Conservation (phyloP, 2,113 vertebrate species). For the Chauna torquata region DNA sequence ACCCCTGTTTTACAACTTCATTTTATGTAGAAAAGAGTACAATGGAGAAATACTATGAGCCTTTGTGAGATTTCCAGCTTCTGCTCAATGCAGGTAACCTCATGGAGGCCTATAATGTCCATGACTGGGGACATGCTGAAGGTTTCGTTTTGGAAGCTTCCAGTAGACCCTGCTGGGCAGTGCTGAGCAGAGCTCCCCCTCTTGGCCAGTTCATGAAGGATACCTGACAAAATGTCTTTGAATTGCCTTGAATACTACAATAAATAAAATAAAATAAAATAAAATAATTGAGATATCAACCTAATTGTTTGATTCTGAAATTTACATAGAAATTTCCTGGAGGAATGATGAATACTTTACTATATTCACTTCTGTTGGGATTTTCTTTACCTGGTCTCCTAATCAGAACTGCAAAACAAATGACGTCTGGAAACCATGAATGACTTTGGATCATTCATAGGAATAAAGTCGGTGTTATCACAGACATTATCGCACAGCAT, state of each 20-base stretch:
- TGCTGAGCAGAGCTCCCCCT: background rate
- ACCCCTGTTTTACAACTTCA: background rate
- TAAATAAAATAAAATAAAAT: no score
- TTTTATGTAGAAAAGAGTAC: background rate
- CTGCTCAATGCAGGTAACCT: background rate
- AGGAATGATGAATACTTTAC: background rate
- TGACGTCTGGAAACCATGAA: background rate
- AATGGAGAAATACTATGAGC: rapidly evolving
- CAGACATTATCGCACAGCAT: background rate
- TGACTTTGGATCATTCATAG: background rate
- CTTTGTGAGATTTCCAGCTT: background rate
- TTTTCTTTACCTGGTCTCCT: background rate
- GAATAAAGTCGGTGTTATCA: background rate
- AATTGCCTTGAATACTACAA: background rate
- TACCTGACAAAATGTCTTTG: background rate
- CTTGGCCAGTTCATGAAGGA: rapidly evolving
- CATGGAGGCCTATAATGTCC: background rate
- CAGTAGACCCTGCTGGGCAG: background rate
- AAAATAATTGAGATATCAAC: background rate
- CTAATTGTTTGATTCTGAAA: background rate
- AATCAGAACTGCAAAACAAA: background rate
- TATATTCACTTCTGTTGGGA: background rate
- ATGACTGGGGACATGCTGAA: background rate
- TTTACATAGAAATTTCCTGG: background rate
- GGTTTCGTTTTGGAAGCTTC: background rate